Evolutionary conservation across 2,888 invertebrate species (phyloP), one percentile per base, ranked within the genome.

Genomic region (Melangyna quadrimaculata): DNA sequence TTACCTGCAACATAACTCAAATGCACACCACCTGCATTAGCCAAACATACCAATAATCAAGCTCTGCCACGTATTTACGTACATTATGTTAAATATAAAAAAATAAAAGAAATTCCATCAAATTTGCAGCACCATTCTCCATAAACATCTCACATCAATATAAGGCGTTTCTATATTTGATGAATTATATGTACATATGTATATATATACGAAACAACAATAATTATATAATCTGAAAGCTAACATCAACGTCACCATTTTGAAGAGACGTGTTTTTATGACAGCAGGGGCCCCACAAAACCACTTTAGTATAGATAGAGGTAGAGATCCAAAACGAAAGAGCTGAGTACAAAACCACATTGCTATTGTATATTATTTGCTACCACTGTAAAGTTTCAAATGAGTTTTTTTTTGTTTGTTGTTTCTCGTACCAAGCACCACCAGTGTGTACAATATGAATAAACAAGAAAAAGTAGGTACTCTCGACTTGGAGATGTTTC

Each of bases 201-300:
- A n/a, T n/a, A n/a, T n/a, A n/a, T n/a, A n/a, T n/a, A n/a, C n/a
- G n/a, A 59, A 77, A 57, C 29, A 75, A 67, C 74, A 78, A 67
- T 29, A 19, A 63, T 84, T 84, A 45, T 75, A 75, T 84, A 84
- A 84, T 79, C 59, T 24, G 79, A 84, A 79, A 79, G 79, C 61
- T 71, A 79, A 72, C 78, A 65, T 48, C 55, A 78, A 51, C 70
- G 70, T 53, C 53, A 71, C 22, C 10, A 53, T 35, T 4, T 37
- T 37, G 67, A 48, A 4, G 37, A 71, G 57, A 51, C 48, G 63
- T 29, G 10, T 57, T 22, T 51, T 37, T 71, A 32, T 40, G 77
- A 35, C 63, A 69, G 59, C 63, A 69, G 59, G 71, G 32, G 53
- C 37, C 63, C 35, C 32, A 4, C 17, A 77, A 55, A 63, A 55